Evolutionary conservation across 2,797 vertebrate genomes (phyloP), one percentile per base, ranked within the genome.

Genomic region (Cuniculus paca): DNA sequence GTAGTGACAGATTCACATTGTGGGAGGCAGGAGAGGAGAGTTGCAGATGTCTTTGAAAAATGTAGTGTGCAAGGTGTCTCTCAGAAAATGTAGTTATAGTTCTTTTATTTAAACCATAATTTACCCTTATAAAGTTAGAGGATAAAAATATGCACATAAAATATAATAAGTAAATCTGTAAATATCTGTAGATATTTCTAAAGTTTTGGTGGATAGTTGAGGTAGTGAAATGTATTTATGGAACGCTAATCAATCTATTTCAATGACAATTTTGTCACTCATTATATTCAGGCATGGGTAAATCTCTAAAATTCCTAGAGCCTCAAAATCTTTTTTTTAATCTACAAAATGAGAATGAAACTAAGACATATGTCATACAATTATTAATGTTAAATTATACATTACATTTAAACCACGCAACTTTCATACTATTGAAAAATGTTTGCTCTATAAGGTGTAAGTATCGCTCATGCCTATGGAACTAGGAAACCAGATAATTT

Each of bases 341-440:
- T 58, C 4, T 58, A 28, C 3, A 83, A 88, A 81, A 70, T 81
- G 4, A 39, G 2, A 20, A 75, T 86, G 28, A 61, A 92, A 85
- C 88, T 70, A 88, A 88, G 56, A 77, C 1, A 65, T 16, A 1
- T 19, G 79, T 74, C 8, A 88, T 48, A 36, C 0, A 78, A 28
- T 82, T 82, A 61, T 61, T 90, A 88, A 45, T 8, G 5, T 78
- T 82, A 84, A 68, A 7, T 42, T 31, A 81, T 72, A 56, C 34
- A 52, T 70, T 74, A 24, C 28, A 87, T 79, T 70, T 54, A 84
- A 94, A 42, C 22, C 60, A 83, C 5, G 54, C 20, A 96, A 54
- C 7, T 86, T 92, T 94, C 26, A 79, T 14, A 31, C 60, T 92
- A 34, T 83, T 54, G 84, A 95, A 72, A 83, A 81, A 61, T 63